A percentile compares a stretch with the other conserved stretches of the same genome.
Conservation (phyloP, 2,888 invertebrate genomes). For the Dascillus cervinus region DNA sequence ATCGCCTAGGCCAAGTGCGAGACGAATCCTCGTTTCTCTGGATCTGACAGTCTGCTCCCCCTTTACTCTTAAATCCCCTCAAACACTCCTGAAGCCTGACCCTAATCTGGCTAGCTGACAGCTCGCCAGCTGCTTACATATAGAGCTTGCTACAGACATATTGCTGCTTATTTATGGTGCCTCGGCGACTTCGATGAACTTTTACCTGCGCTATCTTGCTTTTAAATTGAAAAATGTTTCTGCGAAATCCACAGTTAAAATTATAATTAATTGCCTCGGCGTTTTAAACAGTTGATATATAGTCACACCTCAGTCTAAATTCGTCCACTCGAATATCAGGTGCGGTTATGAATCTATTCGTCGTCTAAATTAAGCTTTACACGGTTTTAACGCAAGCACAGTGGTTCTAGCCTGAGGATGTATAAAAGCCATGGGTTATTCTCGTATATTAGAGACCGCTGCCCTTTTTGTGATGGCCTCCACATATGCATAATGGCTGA, state of each 20-base stretch:
- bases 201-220: too few species aligned
- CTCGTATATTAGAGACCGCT: conserved; percentile 34
- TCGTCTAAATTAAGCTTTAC: conserved; percentile 16
- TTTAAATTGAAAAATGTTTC: too few species aligned
- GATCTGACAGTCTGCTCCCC: conserved; percentile 32
- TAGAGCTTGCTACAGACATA: conserved; percentile 35
- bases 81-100: conserved; percentile 35
- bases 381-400: conserved; percentile 12
- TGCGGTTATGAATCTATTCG: conserved; percentile 1
- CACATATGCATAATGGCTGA: conserved; percentile 37
- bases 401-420: conserved; percentile 28
- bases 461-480: conserved; percentile 43
- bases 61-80: conserved; percentile 24
- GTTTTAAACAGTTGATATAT: too few species aligned
- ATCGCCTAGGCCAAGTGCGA: conserved; percentile 32
- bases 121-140: conserved; percentile 39
- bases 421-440: conserved; percentile 35
- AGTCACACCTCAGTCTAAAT: too few species aligned
- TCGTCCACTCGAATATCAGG: too few species aligned
- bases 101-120: conserved; percentile 41
- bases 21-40: conserved; percentile 36
- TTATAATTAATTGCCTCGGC: too few species aligned
- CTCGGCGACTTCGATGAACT: too few species aligned
- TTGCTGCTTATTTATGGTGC: conserved; percentile 32
- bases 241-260: too few species aligned